A percentile compares a stretch with the other conserved stretches of the same genome.
Evolutionary conservation across 1,140 invertebrate genomes (phyloP).

Genomic region (Hylaeus anthracinus): DNA sequence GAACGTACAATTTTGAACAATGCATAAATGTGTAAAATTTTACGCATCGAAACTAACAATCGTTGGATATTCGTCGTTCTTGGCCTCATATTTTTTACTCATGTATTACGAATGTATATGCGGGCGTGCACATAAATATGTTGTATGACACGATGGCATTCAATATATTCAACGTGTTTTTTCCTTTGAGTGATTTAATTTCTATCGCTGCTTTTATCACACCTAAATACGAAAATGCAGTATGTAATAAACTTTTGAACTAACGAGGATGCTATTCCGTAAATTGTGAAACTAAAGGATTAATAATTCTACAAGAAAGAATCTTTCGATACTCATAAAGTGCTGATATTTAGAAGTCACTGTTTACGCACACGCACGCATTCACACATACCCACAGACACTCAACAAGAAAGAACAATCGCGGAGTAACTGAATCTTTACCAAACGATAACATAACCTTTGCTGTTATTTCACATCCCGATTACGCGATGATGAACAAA

Average conservation of each 20-base stretch:
- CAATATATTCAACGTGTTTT: conserved; percentile 15
- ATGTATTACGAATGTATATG: conserved; percentile 30
- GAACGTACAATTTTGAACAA: background rate
- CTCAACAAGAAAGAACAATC: background rate
- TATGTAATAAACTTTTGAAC: conserved; percentile 19
- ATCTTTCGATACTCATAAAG: conserved; percentile 52
- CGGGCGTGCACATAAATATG: conserved; percentile 25
- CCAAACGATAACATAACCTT: conserved; percentile 13
- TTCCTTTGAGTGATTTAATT: conserved; percentile 10
- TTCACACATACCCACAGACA: background rate
- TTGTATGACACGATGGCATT: conserved; percentile 26
- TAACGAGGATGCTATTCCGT: background rate
- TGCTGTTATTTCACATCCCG: conserved; percentile 13
- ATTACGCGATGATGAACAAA: conserved; percentile 5
- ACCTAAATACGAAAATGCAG: conserved; percentile 4
- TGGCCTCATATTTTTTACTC: background rate
- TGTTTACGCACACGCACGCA: conserved; percentile 22
- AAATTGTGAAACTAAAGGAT: conserved; percentile 9
- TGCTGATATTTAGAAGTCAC: conserved; percentile 41
- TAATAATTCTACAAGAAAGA: conserved; percentile 57
- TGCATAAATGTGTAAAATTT: background rate
- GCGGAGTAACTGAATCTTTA: conserved; percentile 13
- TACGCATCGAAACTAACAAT: background rate
- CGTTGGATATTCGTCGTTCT: background rate
- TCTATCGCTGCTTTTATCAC: background rate